phyloP scores from a whole-genome alignment of 35 echinoderm and acorn worm species.

The Holothuria glaberrima region DNA sequence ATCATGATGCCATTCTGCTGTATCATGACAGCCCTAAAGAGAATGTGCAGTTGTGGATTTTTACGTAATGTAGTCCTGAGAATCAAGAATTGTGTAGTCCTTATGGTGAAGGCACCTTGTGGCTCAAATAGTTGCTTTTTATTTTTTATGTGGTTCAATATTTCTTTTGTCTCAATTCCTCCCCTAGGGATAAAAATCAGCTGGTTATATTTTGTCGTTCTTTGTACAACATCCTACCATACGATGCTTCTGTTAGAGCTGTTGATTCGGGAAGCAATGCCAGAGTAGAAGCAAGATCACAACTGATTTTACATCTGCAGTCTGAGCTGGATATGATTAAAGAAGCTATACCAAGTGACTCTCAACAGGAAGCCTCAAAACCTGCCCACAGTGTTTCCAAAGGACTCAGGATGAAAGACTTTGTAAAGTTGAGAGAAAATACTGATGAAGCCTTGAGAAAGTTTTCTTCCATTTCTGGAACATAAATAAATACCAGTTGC shows the following conservation, averaged over 20 bases:
- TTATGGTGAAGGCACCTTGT: no score
- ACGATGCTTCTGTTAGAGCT: background rate
- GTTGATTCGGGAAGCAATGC: background rate
- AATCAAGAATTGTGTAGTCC: no score
- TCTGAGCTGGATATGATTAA: background rate
- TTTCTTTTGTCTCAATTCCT: background rate
- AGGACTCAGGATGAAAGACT: background rate
- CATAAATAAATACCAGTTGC: no score
- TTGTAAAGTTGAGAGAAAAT: background rate
- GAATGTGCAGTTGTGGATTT: no score
- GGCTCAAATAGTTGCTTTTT: no score
- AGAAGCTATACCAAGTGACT: no score
- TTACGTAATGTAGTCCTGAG: no score
- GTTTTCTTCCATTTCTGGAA: background rate
- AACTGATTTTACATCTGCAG: background rate
- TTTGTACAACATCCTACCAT: constrained; percentile 17
- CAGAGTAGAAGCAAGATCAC: background rate
- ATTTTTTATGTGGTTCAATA: no score
- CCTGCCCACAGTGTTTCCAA: background rate
- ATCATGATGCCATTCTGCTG: no score
- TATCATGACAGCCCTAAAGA: no score
- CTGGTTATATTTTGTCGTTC: constrained; percentile 11
- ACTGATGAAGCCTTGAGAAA: background rate
- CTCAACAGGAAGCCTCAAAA: background rate
- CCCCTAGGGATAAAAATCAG: constrained; percentile 9